Evolutionary conservation across 2,113 vertebrate genomes (phyloP), one percentile per base, ranked within the genome.

Genomic region (Pachypanchax playfairii): DNA sequence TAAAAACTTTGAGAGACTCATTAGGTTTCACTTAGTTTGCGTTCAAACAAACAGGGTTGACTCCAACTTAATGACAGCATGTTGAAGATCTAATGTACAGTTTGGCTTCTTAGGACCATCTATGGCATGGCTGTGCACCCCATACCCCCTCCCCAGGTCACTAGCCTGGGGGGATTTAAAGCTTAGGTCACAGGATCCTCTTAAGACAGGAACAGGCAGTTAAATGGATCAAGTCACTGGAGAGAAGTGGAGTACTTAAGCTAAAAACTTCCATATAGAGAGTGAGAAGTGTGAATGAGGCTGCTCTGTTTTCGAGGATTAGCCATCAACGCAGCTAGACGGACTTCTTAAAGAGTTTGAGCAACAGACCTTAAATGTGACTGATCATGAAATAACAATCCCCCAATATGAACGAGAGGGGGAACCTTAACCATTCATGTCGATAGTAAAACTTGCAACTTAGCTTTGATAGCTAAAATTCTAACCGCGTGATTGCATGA

Each of bases 111-210:
- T 13, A 20, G 25, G 52, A 66, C 57, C 60, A 21, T 65, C 36
- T 21, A 28, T 29, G 22, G 38, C 39, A 42, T 20, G 43, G 21
- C 26, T 60, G 61, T 46, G 50, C 28, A 25, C 38, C 44, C 60
- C 49, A 53, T 25, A 25, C 38, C 44, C 60, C 43, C 26, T 42
- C 35, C 28, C 6, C 18, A 25, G 69, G 77, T 77, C 63, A 38
- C 56, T 39, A 53, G 50, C 65, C 21, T 10, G n/a, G 35, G 22
- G 50, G 78, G 85, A 86, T 87, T 87, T 88, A 86, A 77, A 43
- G 84, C 74, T 87, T 87, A 86, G 66, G 82, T 74, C 68, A 79
- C 73, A 59, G 68, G 86, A 87, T 88, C 86, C 82, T 84, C 83
- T 87, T 87, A 88, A 86, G 80, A 75, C 74, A 58, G 80, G 70